phyloP scores from a whole-genome alignment of 2,113 vertebrate genomes.

The Theropithecus gelada region DNA sequence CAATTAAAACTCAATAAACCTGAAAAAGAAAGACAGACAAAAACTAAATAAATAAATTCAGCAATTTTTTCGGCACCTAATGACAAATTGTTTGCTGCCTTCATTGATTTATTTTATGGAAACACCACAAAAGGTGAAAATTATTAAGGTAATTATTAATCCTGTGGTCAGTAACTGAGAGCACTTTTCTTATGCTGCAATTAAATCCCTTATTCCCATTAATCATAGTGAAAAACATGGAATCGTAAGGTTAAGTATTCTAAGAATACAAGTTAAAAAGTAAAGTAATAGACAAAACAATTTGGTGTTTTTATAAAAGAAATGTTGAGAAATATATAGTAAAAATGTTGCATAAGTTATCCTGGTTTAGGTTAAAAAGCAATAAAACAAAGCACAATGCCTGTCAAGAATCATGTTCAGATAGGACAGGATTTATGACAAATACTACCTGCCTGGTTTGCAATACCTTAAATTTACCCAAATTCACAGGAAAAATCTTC shows the following conservation, averaged over 20 bases:
- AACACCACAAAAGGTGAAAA: conserved; percentile 36
- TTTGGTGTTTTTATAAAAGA: conserved; percentile 42
- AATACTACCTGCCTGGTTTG: neutral
- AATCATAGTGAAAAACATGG: conserved; percentile 53
- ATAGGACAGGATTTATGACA: conserved; percentile 71
- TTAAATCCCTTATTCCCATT: conserved; percentile 73
- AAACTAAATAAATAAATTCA: conserved; percentile 6
- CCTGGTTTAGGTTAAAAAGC: conserved; percentile 70
- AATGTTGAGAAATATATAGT: neutral
- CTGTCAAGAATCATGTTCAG: conserved; percentile 75
- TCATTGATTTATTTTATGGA: conserved; percentile 56
- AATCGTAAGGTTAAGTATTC: conserved; percentile 29
- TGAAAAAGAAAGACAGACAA: neutral
- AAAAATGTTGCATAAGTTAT: conserved; percentile 68
- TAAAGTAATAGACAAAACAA: neutral
- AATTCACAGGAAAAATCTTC: conserved; percentile 72
- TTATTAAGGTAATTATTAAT: conserved; percentile 59
- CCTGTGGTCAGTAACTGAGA: neutral
- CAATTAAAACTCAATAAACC: neutral
- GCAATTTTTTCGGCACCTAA: neutral
- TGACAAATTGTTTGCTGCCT: conserved; percentile 19
- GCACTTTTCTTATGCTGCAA: conserved; percentile 43
- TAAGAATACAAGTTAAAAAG: neutral
- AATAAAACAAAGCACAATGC: conserved; percentile 64
- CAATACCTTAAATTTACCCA: neutral